These are phyloP conservation scores for Sesamia nonagrioides DNA, from an alignment of 1,140 invertebrate species.

Conservation along the genomic window DNA sequence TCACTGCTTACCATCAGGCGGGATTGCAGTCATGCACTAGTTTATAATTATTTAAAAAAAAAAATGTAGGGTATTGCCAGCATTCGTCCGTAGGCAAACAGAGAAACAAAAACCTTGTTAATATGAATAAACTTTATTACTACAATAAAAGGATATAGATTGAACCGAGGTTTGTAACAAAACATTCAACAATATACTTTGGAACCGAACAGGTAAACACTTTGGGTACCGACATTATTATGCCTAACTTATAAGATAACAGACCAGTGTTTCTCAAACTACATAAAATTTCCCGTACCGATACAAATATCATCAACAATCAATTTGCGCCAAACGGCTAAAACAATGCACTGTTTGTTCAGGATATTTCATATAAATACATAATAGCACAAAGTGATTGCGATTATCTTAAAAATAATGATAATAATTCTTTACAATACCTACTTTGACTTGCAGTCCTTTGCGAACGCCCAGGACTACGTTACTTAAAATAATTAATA, in stretches of 20 bases:
- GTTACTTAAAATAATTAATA: slow-evolving; percentile 67
- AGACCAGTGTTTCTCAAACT: slow-evolving; percentile 87
- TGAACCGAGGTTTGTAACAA: slow-evolving; percentile 81
- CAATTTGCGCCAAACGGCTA: slow-evolving; percentile 32
- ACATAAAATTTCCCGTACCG: slow-evolving; percentile 59
- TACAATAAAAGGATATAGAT: slow-evolving; percentile 84
- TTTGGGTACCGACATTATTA: slow-evolving; percentile 84
- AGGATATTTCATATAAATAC: slow-evolving; percentile 48
- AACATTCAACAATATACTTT: slow-evolving; percentile 87
- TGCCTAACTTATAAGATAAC: slow-evolving; percentile 75
- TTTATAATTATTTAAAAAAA: too few species aligned
- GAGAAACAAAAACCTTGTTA: slow-evolving; percentile 65
- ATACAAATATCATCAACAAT: slow-evolving; percentile 53
- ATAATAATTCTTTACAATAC: slow-evolving; percentile 59
- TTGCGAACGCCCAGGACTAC: slow-evolving; percentile 50
- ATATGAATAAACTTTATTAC: slow-evolving; percentile 87
- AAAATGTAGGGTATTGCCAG: too few species aligned
- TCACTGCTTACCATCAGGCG: too few species aligned
- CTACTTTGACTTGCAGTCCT: slow-evolving; percentile 57
- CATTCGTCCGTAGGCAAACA: slow-evolving; percentile 6
- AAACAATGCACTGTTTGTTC: slow-evolving; percentile 55
- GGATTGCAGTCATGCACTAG: too few species aligned
- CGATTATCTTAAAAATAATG: slow-evolving; percentile 56
- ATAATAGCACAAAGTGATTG: slow-evolving; percentile 57
- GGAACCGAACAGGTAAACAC: slow-evolving; percentile 81